Conservation (phyloP, 2,797 vertebrate species). For the Arctocebus calabarensis region DNA sequence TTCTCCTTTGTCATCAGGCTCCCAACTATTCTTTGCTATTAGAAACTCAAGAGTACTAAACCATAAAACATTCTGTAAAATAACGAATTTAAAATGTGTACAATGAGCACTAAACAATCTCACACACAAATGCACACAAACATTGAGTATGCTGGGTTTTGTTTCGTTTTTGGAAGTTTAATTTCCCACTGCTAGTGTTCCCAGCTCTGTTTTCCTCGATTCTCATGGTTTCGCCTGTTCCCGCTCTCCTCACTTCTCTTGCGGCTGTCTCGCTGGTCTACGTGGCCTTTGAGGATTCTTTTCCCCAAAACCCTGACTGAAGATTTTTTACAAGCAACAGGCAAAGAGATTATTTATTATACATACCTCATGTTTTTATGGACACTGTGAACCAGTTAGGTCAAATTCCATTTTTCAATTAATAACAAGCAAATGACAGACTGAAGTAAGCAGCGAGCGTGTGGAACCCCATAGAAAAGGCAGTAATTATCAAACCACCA, state of each 20-base stretch:
- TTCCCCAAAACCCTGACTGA: background rate
- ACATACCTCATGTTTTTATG: background rate
- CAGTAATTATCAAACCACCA: background rate
- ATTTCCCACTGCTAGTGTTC: background rate
- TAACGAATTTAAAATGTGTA: background rate
- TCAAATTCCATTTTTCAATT: constrained; percentile 36
- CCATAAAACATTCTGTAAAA: background rate
- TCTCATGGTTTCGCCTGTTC: background rate
- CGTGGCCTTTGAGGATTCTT: background rate
- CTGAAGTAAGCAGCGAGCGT: background rate
- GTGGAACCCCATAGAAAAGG: background rate
- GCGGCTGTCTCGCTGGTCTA: background rate
- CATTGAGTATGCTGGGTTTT: background rate
- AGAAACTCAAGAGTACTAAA: constrained; percentile 7
- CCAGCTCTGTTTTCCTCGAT: background rate
- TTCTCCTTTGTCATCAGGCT: constrained; percentile 6
- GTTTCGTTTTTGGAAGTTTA: background rate
- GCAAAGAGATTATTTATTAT: background rate
- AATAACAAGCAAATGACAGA: background rate
- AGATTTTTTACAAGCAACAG: background rate
- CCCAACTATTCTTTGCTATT: background rate
- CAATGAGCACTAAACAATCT: background rate
- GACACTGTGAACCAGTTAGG: background rate
- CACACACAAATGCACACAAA: background rate
- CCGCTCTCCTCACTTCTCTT: background rate